Percentiles rank a stretch among this genome's conserved stretches.
These are phyloP conservation scores for Drosophila pachea DNA, from an alignment of 1,140 invertebrate species.

Conservation along the genomic window DNA sequence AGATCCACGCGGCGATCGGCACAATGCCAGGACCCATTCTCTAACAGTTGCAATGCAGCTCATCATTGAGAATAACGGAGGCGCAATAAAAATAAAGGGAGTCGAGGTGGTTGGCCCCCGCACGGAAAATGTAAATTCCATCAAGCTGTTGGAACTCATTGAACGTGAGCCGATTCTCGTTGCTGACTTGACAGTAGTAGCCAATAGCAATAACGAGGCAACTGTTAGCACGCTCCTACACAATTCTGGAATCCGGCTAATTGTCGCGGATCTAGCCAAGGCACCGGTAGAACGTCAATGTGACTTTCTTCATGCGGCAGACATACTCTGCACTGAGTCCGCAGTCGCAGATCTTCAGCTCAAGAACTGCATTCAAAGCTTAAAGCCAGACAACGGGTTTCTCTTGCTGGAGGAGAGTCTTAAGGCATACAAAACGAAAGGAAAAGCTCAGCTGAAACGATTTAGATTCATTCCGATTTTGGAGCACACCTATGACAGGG, in stretches of 20 bases:
- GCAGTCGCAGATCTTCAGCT: slow-evolving; percentile 69
- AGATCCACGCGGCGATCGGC: slow-evolving; percentile 78
- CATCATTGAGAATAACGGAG: slow-evolving; percentile 87
- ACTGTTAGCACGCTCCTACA: slow-evolving; percentile 70
- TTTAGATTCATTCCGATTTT: slow-evolving; percentile 79
- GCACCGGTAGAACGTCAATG: slow-evolving; percentile 83
- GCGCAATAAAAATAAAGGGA: slow-evolving; percentile 85
- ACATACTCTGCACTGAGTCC: slow-evolving; percentile 80
- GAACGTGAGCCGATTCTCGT: slow-evolving; percentile 84
- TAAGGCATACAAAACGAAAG: slow-evolving; percentile 79
- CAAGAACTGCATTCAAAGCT: slow-evolving; percentile 81
- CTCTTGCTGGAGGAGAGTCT: slow-evolving; percentile 87
- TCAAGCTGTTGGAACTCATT: slow-evolving; percentile 81
- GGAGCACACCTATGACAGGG: slow-evolving; percentile 80
- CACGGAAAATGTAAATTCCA: slow-evolving; percentile 82
- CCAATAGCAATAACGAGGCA: slow-evolving; percentile 72
- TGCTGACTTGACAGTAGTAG: slow-evolving; percentile 81
- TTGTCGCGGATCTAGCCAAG: slow-evolving; percentile 80
- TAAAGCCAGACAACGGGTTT: slow-evolving; percentile 85
- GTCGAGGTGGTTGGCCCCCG: slow-evolving; percentile 85
- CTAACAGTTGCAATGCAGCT: slow-evolving; percentile 84
- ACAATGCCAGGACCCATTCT: slow-evolving; percentile 80
- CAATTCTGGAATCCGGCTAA: slow-evolving; percentile 80
- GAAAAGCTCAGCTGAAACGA: slow-evolving; percentile 74
- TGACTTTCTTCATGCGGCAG: slow-evolving; percentile 83